Evolutionary conservation across 1,140 invertebrate species (phyloP), one percentile per base, ranked within the genome.

Genomic region (Anadara kagoshimensis): DNA sequence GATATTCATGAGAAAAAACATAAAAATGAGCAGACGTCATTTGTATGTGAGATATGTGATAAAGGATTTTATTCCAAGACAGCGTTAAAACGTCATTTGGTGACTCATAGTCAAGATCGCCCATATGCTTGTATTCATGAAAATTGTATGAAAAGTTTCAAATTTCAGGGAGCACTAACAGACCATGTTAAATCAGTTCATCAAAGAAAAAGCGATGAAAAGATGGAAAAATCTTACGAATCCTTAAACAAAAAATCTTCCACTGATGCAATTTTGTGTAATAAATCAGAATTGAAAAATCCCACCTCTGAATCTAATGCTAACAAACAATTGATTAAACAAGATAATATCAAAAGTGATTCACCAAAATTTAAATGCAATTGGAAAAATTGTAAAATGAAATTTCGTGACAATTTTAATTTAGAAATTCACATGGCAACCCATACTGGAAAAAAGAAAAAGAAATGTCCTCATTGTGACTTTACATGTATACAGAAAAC

Each of bases 361-460:
- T 18, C 5, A 2, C 61, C 10, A 47, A 53, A 51, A 18, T 69
- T 69, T 41, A 44, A 58, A 29, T 78, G 76, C 70, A 58, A 36
- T 12, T 58, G 20, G 58, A 24, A 56, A 10, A 26, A 51, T 44
- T 78, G 76, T 58, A 57, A 54, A 43, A 74, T 67, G 45, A 59
- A 36, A 47, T 80, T 80, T 45, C 14, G 78, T 41, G 78, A 80
- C 57, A 66, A 66, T 11, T 67, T 62, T 61, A 80, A 80, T 69
- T 62, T 78, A 26, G 62, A 56, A 24, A 69, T 16, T 36, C 78
- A 80, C 47, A 47, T 62, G 49, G 69, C 62, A 56, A 20, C 64
- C 29, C 78, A 79, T 43, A 61, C 63, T 36, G 78, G 78, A 26
- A 18, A 49, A 18, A 73, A 73, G 47, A 53, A 64, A 11, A 18